Percentiles rank a stretch among this genome's conserved stretches.
Evolutionary conservation across 2,888 invertebrate species (phyloP).

Genomic region (Laspeyria flexula): DNA sequence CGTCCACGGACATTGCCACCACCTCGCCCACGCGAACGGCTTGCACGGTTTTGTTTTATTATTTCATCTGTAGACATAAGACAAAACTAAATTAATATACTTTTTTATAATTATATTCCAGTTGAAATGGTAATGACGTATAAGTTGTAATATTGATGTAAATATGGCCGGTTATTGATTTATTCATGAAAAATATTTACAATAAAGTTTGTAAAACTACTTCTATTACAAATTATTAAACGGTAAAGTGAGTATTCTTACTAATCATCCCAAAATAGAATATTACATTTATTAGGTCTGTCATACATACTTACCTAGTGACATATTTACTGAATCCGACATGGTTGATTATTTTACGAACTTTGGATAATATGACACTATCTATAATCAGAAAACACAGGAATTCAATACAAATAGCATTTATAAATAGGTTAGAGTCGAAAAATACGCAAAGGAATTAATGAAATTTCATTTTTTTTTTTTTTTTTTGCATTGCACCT

Average conservation of each 20-base stretch:
- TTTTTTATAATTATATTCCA: too few species aligned
- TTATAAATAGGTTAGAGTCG: conserved; percentile 4
- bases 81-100: neutral
- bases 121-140: too few species aligned
- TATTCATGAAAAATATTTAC: too few species aligned
- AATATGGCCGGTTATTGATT: too few species aligned
- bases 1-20: conserved; percentile 49
- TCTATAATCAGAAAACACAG: too few species aligned
- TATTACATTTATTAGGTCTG: neutral
- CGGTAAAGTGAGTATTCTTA: neutral
- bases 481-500: too few species aligned
- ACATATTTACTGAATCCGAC: conserved; percentile 78
- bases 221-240: too few species aligned
- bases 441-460: neutral
- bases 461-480: neutral
- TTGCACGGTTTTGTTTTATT: conserved; percentile 71
- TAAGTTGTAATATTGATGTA: too few species aligned
- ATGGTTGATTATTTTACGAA: conserved; percentile 40
- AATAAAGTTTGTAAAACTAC: too few species aligned
- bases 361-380: too few species aligned
- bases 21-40: conserved; percentile 70
- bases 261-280: conserved; percentile 42
- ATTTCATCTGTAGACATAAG: conserved; percentile 67
- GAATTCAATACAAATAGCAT: too few species aligned
- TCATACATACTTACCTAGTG: conserved; percentile 63